Evolutionary conservation across 2,888 invertebrate species (phyloP).

Genomic region (Actias luna): DNA sequence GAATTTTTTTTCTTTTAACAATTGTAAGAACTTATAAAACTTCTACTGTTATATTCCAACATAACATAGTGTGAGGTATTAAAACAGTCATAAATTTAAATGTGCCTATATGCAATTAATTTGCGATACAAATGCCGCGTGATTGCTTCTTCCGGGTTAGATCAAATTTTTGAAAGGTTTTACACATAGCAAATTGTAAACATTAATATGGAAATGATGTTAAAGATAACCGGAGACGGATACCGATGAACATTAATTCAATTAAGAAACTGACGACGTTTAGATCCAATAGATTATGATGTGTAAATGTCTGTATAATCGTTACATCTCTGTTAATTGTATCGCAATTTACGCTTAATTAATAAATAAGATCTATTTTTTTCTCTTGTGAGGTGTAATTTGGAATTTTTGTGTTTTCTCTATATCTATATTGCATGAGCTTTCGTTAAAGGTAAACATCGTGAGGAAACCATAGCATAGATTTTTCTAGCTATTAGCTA

Average conservation of each 20-base stretch:
- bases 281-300: not conserved
- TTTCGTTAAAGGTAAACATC: no score
- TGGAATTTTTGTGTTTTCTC: not conserved
- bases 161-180: slow-evolving; percentile 13
- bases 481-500: no score
- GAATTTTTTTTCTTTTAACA: not conserved
- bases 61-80: slow-evolving; percentile 18
- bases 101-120: slow-evolving; percentile 25
- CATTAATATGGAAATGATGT: slow-evolving; percentile 14
- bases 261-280: not conserved
- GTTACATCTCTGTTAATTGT: not conserved
- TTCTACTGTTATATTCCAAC: not conserved
- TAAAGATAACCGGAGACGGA: not conserved
- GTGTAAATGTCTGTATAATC: not conserved
- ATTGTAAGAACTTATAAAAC: not conserved
- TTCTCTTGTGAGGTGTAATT: not conserved
- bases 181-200: slow-evolving; percentile 12
- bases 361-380: not conserved
- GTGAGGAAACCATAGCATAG: no score
- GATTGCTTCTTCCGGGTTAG: slow-evolving; percentile 16
- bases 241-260: not conserved
- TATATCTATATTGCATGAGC: not conserved
- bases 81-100: slow-evolving; percentile 26
- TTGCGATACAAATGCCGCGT: slow-evolving; percentile 13
- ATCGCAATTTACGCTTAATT: not conserved